Conservation (phyloP, 2,113 vertebrate genomes). For the Halichoeres trimaculatus region DNA sequence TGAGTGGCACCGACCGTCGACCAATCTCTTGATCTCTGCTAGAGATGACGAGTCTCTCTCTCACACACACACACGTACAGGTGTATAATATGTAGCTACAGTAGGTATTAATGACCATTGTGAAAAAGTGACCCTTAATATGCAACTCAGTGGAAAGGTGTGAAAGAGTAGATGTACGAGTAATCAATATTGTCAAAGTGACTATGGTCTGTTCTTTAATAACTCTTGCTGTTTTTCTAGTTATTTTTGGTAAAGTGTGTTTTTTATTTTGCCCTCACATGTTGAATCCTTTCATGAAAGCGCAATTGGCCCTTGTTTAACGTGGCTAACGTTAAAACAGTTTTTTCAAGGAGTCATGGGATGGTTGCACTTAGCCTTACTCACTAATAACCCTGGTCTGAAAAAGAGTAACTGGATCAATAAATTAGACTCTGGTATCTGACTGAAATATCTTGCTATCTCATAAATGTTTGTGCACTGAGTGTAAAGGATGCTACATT, state of each 20-base stretch:
- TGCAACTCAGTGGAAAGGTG: slow-evolving; percentile 84
- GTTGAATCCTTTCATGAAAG: slow-evolving; percentile 29
- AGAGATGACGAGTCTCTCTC: slow-evolving; percentile 52
- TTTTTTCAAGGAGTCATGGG: slow-evolving; percentile 37
- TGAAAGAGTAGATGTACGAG: slow-evolving; percentile 76
- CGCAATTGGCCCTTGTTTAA: slow-evolving; percentile 63
- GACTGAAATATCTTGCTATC: slow-evolving; percentile 33
- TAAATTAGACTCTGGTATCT: slow-evolving; percentile 27
- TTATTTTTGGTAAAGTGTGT: slow-evolving; percentile 38
- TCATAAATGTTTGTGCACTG: slow-evolving; percentile 48
- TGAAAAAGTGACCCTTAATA: slow-evolving; percentile 84
- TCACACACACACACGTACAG: slow-evolving; percentile 63
- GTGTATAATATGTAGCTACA: slow-evolving; percentile 81
- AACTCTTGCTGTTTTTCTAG: slow-evolving; percentile 66
- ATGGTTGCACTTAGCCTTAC: slow-evolving; percentile 57
- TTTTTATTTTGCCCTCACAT: slow-evolving; percentile 29
- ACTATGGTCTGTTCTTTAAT: slow-evolving; percentile 78
- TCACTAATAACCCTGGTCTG: slow-evolving; percentile 42
- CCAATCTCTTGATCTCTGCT: slow-evolving; percentile 68
- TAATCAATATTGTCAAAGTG: slow-evolving; percentile 79
- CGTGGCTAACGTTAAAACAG: slow-evolving; percentile 20
- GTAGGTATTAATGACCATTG: slow-evolving; percentile 82
- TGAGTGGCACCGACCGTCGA: slow-evolving; percentile 71
- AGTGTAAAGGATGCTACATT: slow-evolving; percentile 35
- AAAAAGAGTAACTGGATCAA: slow-evolving; percentile 38